These are phyloP conservation scores for Huso huso DNA, from an alignment of 2,797 vertebrate species.

Conservation along the genomic window DNA sequence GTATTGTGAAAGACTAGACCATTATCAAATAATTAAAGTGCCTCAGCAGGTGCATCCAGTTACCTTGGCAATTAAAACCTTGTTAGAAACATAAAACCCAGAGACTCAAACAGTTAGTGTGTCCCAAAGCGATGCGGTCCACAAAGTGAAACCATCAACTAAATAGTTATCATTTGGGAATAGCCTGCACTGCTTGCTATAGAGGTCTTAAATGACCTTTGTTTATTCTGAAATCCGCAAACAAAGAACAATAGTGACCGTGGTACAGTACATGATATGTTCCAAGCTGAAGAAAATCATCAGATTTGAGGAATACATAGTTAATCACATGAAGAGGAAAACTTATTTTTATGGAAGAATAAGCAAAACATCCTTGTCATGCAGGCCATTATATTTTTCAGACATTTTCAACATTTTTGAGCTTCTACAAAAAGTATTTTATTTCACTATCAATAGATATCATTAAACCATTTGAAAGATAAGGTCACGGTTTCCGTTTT, in stretches of 20 bases:
- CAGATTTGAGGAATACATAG: too few relatives aligned
- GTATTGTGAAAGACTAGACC: slow-evolving; percentile 71
- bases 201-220: slow-evolving; percentile 64
- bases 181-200: slow-evolving; percentile 47
- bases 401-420: too few relatives aligned
- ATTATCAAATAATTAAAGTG: slow-evolving; percentile 73
- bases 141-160: slow-evolving; percentile 79
- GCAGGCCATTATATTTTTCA: too few relatives aligned
- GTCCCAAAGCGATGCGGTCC: slow-evolving; percentile 72
- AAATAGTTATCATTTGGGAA: slow-evolving; percentile 77
- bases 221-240: slow-evolving; percentile 48
- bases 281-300: too few relatives aligned
- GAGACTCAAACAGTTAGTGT: slow-evolving; percentile 71
- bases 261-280: too few relatives aligned
- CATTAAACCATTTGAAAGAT: too few relatives aligned
- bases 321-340: too few relatives aligned
- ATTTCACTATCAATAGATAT: too few relatives aligned
- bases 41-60: slow-evolving; percentile 73
- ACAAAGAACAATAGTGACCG: slow-evolving; percentile 32
- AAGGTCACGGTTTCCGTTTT: too few relatives aligned
- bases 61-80: slow-evolving; percentile 75
- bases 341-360: too few relatives aligned
- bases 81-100: slow-evolving; percentile 82
- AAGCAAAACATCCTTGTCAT: too few relatives aligned
- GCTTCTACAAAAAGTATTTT: too few relatives aligned